A percentile compares a stretch with the other conserved stretches of the same genome.
Evolutionary conservation across 2,888 invertebrate species (phyloP).

Genomic region (Sicus ferrugineus): DNA sequence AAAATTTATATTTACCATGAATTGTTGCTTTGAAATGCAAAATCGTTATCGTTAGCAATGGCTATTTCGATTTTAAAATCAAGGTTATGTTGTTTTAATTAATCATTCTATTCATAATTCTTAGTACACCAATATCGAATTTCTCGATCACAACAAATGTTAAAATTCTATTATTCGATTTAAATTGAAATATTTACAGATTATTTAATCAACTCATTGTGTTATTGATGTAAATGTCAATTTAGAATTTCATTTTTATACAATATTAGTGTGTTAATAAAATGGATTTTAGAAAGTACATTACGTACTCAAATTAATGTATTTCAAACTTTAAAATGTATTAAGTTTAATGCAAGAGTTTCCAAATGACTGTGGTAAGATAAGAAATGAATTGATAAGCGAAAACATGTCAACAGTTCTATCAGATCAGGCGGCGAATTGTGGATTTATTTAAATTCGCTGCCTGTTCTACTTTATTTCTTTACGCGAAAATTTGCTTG

Average conservation of each 20-base stretch:
- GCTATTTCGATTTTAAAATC: constrained; percentile 37
- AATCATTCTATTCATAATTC: constrained; percentile 15
- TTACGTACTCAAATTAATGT: too few relatives aligned
- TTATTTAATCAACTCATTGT: neutral
- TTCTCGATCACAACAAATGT: neutral
- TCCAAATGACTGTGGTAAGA: too few relatives aligned
- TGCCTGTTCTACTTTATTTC: neutral
- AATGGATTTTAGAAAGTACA: too few relatives aligned
- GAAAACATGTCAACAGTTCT: too few relatives aligned
- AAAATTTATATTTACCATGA: constrained; percentile 16
- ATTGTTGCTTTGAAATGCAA: constrained; percentile 15
- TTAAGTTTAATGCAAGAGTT: too few relatives aligned
- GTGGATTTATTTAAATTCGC: too few relatives aligned
- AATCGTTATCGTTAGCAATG: constrained; percentile 36
- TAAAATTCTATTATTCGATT: neutral
- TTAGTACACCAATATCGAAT: neutral
- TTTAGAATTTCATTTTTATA: too few relatives aligned
- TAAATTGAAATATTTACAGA: neutral
- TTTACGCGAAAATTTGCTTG: neutral
- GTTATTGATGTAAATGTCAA: neutral
- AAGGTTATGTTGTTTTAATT: constrained; percentile 23
- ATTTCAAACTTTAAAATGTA: too few relatives aligned
- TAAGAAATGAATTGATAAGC: too few relatives aligned
- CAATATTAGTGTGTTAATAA: too few relatives aligned
- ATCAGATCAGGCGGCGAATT: too few relatives aligned